Evolutionary conservation across 2,113 vertebrate genomes (phyloP), one percentile per base, ranked within the genome.

Genomic region (Dicerorhinus sumatrensis): DNA sequence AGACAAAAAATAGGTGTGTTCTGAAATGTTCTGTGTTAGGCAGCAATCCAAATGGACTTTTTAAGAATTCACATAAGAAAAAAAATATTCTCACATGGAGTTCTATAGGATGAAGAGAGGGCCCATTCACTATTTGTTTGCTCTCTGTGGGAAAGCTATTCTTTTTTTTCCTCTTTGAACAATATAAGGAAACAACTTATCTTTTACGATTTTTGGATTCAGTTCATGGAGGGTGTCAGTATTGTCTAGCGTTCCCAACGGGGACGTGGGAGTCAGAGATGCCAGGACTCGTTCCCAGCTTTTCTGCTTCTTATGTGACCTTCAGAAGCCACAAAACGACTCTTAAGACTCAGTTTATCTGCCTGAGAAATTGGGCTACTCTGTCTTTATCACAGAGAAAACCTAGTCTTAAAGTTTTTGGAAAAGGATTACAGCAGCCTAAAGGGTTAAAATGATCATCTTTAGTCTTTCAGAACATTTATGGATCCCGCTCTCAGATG

Each of bases 211-310:
- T 98, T 98, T 94, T 33, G 94, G 96, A 97, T 98, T 91, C 16
- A 6, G 81, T 97, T 97, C 96, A 91, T 60, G 96, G 94, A 97
- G 97, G 97, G 97, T 97, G 97, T 98, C 98, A 91, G 97, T 97
- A 98, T 98, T 98, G 98, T 98, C 98, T 83, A 25, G 96, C 72
- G 96, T 95, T 97, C 98, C 97, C 98, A 91, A 67, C n/a, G 95
- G 97, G 94, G 91, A 97, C 25, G 96, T 98, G 97, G 96, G 98
- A 98, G 96, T 97, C 94, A 94, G 87, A 96, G 95, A 98, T 96
- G 96, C 89, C 81, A 96, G 54, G 84, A 77, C 92, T 96, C 12
- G 92, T 98, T 98, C 98, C 98, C 97, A 98, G 97, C 75, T 96
- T 95, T 83, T 90, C 76, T 97, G 92, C 84, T 97, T 85, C 94